Evolutionary conservation across 2,888 invertebrate species (phyloP), one percentile per base, ranked within the genome.

Genomic region (Schrankia costaestrigalis): DNA sequence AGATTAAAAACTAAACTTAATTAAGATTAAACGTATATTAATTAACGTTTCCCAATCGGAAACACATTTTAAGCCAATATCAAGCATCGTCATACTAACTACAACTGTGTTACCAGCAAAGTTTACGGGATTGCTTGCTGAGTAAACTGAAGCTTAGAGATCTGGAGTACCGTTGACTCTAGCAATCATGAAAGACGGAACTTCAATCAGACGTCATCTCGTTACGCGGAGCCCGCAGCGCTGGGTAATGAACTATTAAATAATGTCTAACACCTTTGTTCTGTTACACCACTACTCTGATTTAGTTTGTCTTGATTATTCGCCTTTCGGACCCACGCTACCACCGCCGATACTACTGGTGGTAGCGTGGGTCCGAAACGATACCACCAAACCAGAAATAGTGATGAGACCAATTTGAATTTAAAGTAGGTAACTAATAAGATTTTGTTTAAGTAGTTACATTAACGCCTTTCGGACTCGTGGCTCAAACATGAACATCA

Each of bases 171-270:
- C 23, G 39, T 54, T 51, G 46, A 46, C 49, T 49, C 48, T 46
- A 56, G 46, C 53, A 63, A 62, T 59, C 51, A 42, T 37, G 37
- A 32, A 35, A 41, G 13, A 40, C 31, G 36, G 41, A 48, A 56
- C 56, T 63, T 57, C 56, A 60, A 60, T 65, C 58, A 61, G 45
- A 43, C 41, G 37, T 46, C 53, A 56, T 52, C 54, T 53, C 45
- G 47, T 56, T 53, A 54, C 23, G 31, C 25, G 31, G 9, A 35
- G 22, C 28, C 27, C 18, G 23, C 26, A 35, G 29, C 19, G 22
- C 13, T 11, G 12, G 14, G 35, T 58, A 50, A 52, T 53, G 39
- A 51, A 47, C 42, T 42, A 55, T 59, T 50, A 50, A 39, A 34
- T 50, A 51, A 44, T 34, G 2, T 10, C 23, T 17, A 23, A 8